Percentiles rank a stretch among this genome's conserved stretches.
Conservation (phyloP, 1,140 invertebrate genomes). For the Heliconius eleuchia region DNA sequence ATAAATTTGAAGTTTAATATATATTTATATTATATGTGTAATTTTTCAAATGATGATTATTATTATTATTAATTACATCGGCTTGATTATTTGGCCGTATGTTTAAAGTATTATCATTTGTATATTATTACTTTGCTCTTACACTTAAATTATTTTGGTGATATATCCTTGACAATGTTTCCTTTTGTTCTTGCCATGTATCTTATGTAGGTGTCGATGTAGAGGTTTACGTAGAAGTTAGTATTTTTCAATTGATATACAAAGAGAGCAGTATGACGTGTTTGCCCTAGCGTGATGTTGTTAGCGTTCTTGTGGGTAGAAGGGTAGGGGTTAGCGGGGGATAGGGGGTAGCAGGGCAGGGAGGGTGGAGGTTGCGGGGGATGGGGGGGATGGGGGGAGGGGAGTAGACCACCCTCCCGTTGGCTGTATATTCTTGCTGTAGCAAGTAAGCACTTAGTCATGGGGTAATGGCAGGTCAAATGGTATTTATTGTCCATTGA, state of each 20-base stretch:
- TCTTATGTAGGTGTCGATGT: slow-evolving; percentile 75
- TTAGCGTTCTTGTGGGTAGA: slow-evolving; percentile 62
- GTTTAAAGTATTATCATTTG: slow-evolving; percentile 68
- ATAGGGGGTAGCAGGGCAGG: slow-evolving; percentile 42
- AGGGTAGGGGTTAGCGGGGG: slow-evolving; percentile 46
- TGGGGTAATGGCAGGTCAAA: slow-evolving; percentile 75
- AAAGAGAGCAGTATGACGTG: slow-evolving; percentile 68
- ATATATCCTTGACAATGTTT: slow-evolving; percentile 70
- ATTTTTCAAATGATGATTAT: slow-evolving; percentile 52
- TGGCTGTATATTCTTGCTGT: slow-evolving; percentile 76
- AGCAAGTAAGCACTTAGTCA: slow-evolving; percentile 70
- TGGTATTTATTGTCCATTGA: slow-evolving; percentile 80
- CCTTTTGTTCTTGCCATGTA: slow-evolving; percentile 79
- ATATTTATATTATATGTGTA: slow-evolving; percentile 54
- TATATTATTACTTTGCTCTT: slow-evolving; percentile 49
- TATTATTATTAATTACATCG: slow-evolving; percentile 41
- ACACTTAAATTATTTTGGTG: slow-evolving; percentile 59
- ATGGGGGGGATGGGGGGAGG: slow-evolving; percentile 54
- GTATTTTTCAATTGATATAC: slow-evolving; percentile 77
- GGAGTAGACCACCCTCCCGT: slow-evolving; percentile 53
- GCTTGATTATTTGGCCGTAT: slow-evolving; percentile 56
- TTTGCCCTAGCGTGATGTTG: slow-evolving; percentile 71
- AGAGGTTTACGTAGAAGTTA: slow-evolving; percentile 73
- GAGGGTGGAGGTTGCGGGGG: slow-evolving; percentile 51
- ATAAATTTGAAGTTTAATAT: slow-evolving; percentile 65